Base-by-base conservation (phyloP, 2,888 invertebrate genomes). In the Chrysodeixis includens region DNA sequence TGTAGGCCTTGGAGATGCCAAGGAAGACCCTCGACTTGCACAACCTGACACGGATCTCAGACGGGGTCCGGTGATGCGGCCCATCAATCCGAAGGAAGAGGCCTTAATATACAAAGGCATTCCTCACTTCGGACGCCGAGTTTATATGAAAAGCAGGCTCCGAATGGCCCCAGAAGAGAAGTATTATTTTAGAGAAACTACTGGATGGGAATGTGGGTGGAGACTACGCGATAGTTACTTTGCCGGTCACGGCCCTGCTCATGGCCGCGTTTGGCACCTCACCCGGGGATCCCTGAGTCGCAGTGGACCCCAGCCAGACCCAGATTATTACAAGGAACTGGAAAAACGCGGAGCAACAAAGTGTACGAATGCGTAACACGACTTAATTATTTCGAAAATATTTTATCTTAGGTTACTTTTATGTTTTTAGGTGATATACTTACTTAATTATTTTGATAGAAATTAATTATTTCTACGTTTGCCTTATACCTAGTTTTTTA, bases 261-360 rank as follows among this genome's bases (percentile, higher is more conserved):
- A 53, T 30, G 88, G 87, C 0, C 84, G 87, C 12, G 85, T 86
- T 6, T 86, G 83, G 78, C 71, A 79, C 0, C 64, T 90, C 30
- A 82, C 82, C 5, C 76, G 75, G 0, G 87, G 77, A 54, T 62
- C 77, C 16, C 73, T 52, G 52, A 84, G 87, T 44, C 85, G 85
- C 35, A 84, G 83, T 4, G 89, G 89, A 5, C 86, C 90, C 0
- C 86, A 86, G 0, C 87, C 88, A 3, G 88, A 89, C 51, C 89
- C 88, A 0, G 9, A 26, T 2, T 75, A 89, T 76, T 88, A 89
- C 64, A 79, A 69, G 35, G 12, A 3, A 1, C 5, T 49, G 8
- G 56, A 40, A 59, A 7, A 22, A 3, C 0, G 9, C 3, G 59
- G 54, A 10, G 1, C 55, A 20, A 49, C 20, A 9, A 66, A 40